These are phyloP conservation scores for Melanostigma gelatinosum DNA, from an alignment of 2,113 vertebrate species.

Conservation along the genomic window DNA sequence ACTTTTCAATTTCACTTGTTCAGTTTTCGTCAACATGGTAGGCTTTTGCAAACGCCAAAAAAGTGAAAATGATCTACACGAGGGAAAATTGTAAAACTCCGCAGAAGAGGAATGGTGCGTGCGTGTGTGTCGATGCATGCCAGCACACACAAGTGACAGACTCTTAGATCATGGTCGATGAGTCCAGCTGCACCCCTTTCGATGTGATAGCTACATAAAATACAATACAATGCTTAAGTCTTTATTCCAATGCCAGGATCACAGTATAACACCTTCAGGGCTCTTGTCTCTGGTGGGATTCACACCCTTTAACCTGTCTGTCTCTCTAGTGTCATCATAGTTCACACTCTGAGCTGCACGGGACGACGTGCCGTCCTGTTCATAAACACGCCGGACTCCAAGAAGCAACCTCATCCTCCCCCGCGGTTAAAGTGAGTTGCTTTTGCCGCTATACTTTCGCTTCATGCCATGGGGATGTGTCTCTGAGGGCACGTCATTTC, in stretches of 20 bases:
- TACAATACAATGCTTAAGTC: background rate
- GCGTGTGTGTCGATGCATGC: background rate
- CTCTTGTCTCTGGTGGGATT: slow-evolving; percentile 8
- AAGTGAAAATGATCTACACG: background rate
- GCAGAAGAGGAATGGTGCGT: background rate
- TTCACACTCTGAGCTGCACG: slow-evolving; percentile 27
- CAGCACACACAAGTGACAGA: slow-evolving; percentile 3
- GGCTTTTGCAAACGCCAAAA: background rate
- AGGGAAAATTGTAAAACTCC: background rate
- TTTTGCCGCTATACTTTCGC: slow-evolving; percentile 30
- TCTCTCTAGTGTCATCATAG: background rate
- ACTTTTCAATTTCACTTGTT: background rate
- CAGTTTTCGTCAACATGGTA: background rate
- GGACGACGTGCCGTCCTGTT: slow-evolving; percentile 28
- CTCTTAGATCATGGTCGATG: background rate
- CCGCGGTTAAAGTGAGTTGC: slow-evolving; percentile 33
- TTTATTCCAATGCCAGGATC: background rate
- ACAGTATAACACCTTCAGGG: background rate
- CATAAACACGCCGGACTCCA: slow-evolving; percentile 37
- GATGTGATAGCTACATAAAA: background rate
- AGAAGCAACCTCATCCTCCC: slow-evolving; percentile 11
- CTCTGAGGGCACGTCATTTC: slow-evolving; percentile 70
- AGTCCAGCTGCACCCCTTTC: background rate
- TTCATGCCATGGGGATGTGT: slow-evolving; percentile 50
- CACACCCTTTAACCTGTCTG: slow-evolving; percentile 2